Evolutionary conservation across 1,140 invertebrate species (phyloP).

Genomic region (Diorhabda elongata): DNA sequence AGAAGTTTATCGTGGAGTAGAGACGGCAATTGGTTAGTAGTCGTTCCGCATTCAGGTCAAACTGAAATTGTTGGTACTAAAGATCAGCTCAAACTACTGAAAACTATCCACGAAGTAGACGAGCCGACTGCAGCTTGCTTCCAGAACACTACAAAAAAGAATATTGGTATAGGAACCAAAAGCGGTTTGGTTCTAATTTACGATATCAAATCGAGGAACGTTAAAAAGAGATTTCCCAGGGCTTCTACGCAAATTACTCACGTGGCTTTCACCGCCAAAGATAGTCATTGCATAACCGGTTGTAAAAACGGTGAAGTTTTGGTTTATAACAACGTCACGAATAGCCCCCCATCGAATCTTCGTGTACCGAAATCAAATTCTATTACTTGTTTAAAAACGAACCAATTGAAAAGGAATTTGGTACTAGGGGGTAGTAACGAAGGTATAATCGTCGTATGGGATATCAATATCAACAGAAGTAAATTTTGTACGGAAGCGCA

Average conservation of each 20-base stretch:
- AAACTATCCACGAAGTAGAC: constrained; percentile 36
- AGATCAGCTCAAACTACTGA: constrained; percentile 37
- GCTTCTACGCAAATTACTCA: constrained; percentile 30
- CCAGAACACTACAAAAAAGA: constrained; percentile 40
- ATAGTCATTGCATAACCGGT: constrained; percentile 40
- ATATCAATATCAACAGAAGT: constrained; percentile 38
- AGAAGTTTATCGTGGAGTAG: constrained; percentile 43
- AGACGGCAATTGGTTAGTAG: constrained; percentile 42
- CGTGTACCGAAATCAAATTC: constrained; percentile 40
- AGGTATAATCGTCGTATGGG: constrained; percentile 43
- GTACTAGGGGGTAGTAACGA: constrained; percentile 40
- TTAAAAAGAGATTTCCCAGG: constrained; percentile 37
- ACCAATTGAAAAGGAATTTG: constrained; percentile 36
- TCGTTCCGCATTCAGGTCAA: constrained; percentile 37
- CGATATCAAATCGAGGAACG: constrained; percentile 39
- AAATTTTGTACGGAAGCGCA: constrained; percentile 37
- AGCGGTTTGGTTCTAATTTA: constrained; percentile 41
- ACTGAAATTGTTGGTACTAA: constrained; percentile 41
- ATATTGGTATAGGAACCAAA: constrained; percentile 41
- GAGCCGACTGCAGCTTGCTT: constrained; percentile 43
- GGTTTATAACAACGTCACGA: constrained; percentile 37
- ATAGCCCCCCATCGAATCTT: constrained; percentile 31
- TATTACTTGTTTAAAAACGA: constrained; percentile 36
- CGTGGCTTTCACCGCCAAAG: constrained; percentile 39
- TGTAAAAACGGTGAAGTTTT: constrained; percentile 39